phyloP scores from a whole-genome alignment of 2,113 vertebrate genomes.

The Diadophis punctatus region DNA sequence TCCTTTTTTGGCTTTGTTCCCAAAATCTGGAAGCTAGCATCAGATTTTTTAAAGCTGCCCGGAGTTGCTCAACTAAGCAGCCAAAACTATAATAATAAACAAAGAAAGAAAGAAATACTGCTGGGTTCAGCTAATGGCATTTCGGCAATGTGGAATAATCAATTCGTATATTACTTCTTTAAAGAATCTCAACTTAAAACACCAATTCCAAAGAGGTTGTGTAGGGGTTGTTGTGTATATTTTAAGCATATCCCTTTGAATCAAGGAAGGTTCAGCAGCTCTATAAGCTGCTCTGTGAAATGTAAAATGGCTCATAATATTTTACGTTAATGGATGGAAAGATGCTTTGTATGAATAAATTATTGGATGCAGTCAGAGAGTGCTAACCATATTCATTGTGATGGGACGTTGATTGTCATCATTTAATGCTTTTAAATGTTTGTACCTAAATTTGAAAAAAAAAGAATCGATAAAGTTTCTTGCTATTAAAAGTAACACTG shows the following conservation, averaged over 20 bases:
- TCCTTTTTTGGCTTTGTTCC: not conserved
- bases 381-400: conserved; percentile 46
- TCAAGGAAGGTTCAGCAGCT: conserved; percentile 7
- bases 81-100: not conserved
- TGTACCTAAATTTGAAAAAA: conserved; percentile 30
- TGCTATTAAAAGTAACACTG: conserved; percentile 51
- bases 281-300: not conserved
- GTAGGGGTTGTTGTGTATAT: not conserved
- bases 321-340: conserved; percentile 27
- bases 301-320: not conserved
- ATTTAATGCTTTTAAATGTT: conserved; percentile 7
- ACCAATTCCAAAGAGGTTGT: not conserved
- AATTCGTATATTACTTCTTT: not conserved
- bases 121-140: not conserved
- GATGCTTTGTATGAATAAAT: conserved; percentile 56
- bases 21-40: not conserved
- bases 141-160: not conserved
- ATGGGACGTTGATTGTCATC: not conserved
- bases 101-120: not conserved
- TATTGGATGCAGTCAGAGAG: conserved; percentile 32
- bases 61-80: not conserved
- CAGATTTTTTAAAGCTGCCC: not conserved
- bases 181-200: conserved; percentile 14
- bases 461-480: conserved; percentile 41
- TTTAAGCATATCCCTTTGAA: conserved; percentile 6